Base-by-base conservation (phyloP, 2,888 invertebrate genomes). In the Chymomyza amoena region DNA sequence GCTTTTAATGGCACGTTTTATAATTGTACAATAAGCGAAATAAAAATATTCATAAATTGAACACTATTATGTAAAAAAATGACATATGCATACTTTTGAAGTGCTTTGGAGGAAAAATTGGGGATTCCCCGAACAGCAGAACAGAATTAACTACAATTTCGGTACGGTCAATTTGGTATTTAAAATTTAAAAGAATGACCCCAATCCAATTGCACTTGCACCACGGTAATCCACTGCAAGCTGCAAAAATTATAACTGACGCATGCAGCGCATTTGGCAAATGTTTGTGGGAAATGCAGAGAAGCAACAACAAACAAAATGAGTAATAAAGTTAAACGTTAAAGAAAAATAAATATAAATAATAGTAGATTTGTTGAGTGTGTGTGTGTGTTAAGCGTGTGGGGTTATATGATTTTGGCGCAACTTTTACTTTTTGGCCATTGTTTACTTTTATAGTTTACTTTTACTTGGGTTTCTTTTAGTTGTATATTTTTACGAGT, bases 371-470 rank as follows among this genome's bases (percentile, higher is more conserved):
- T 45, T 45, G 39, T 45, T 45, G 39, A 6, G 32, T 45, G 13
- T 45, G 39, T 13, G 39, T 39, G 39, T 39, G 39, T 39, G 39
- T 39, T 18, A 9, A 13, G 54, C 15, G 54, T 54, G 20, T 16
- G 54, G 54, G n/a, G 54, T 54, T 71, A 52, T 70, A n/a, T 60
- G 64, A 69, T 68, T 64, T 79, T 67, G 64, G 61, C 74, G 4
- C 54, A 72, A 78, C 78, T 78, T 77, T 78, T 78, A 79, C 84
- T 78, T 82, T 71, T 45, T 45, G 39, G 10, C 3, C 39, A 45
- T 45, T 45, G 39, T 45, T 45, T 13, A 78, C 80, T 76, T 83
- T 80, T 74, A 78, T 73, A 78, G 72, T 74, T 78, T 52, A 80
- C 81, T 73, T 74, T 72, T 74, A 70, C 73, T 78, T 64, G 54